Evolutionary conservation across 2,113 vertebrate species (phyloP), one percentile per base, ranked within the genome.

Genomic region (Sisor rabdophorus): DNA sequence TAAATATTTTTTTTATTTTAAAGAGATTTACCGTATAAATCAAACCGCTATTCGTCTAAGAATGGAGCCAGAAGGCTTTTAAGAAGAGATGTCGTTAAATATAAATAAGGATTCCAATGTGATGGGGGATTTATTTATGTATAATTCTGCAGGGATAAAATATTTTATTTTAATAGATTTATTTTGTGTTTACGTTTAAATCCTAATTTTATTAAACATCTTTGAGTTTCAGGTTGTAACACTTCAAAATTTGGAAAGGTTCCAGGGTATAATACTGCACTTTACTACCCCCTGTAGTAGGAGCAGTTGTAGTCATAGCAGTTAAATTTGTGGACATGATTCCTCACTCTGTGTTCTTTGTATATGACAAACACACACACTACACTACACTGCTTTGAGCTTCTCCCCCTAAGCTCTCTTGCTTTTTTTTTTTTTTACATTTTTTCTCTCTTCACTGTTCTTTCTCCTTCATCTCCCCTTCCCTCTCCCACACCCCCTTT

Each of bases 401-500:
- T 80, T 67, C 17, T 78, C 40, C 44, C 53, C 64, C 32, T 40
- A 76, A 44, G 59, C 54, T 79, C 59, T 47, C 68, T 76, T 63
- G 54, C 74, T 79, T 73, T 77, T 67, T 64, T 64, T 24, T 16
- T 28, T 63, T n/a, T n/a, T n/a, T n/a, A n/a, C n/a, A n/a, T n/a
- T n/a, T 78, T 69, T 64, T 78, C 50, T 72, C 40, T 54, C 79
- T 75, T 72, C 69, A 79, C 88, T 80, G 75, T 78, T 83, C 68
- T 76, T 61, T 11, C 73, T 75, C 59, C 50, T 67, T 72, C 44
- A 56, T 79, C 68, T 80, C 58, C 56, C 26, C 40, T 69, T 22
- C 73, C 56, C 71, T 79, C 36, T 71, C 24, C 74, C 48, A 8
- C 50, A 78, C 47, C 88, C 88, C 87, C 87, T 88, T 89, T 86